phyloP scores from a whole-genome alignment of 2,797 vertebrate genomes.

The Brachyalestes nurse region DNA sequence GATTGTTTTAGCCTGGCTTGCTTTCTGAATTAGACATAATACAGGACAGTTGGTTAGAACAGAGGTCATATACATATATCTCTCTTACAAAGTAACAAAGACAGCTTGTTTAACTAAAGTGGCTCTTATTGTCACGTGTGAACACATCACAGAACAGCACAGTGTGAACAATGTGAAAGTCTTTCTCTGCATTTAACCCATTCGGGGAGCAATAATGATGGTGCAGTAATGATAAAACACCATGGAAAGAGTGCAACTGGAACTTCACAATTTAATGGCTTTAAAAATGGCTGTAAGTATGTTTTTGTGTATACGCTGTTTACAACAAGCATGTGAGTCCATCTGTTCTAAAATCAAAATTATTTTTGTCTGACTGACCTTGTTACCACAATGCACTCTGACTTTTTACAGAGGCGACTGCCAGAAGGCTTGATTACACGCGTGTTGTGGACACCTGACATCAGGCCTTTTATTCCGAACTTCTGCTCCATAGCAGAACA shows the following conservation, averaged over 20 bases:
- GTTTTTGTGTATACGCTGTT: neutral
- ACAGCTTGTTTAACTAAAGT: too few relatives aligned
- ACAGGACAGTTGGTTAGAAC: too few relatives aligned
- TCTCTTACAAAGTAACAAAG: too few relatives aligned
- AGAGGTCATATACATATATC: too few relatives aligned
- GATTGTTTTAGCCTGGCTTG: too few relatives aligned
- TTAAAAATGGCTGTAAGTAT: neutral
- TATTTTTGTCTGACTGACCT: neutral
- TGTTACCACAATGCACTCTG: constrained; percentile 4
- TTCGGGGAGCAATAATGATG: too few relatives aligned
- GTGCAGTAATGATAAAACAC: neutral
- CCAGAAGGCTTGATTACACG: constrained; percentile 2
- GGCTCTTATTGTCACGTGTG: too few relatives aligned
- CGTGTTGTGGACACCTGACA: constrained; percentile 7
- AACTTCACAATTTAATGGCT: neutral
- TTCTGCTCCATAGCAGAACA: neutral
- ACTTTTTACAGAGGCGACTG: neutral
- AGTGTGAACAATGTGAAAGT: too few relatives aligned
- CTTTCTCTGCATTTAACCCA: too few relatives aligned
- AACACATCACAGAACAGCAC: too few relatives aligned
- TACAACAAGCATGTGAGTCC: neutral
- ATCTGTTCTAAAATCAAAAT: neutral
- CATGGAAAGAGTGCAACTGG: neutral
- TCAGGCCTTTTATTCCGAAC: neutral
- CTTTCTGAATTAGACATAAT: too few relatives aligned